These are phyloP conservation scores for Drosophila malerkotliana DNA, from an alignment of 1,140 invertebrate species.

Conservation along the genomic window DNA sequence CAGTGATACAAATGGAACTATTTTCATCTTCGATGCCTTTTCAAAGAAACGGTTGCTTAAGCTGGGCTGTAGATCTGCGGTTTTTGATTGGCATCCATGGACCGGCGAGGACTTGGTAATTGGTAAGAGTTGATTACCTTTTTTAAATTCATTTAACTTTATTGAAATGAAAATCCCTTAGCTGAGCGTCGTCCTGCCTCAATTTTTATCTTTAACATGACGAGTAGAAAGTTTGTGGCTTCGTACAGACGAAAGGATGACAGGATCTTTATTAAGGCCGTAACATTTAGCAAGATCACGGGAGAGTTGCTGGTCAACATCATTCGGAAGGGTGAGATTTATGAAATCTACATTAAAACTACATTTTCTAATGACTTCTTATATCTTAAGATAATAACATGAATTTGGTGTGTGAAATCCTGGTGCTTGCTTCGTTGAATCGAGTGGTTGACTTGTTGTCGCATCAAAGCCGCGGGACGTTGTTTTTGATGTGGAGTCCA, in stretches of 20 bases:
- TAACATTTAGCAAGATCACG: conserved; percentile 76
- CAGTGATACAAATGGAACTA: conserved; percentile 59
- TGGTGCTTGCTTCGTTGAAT: conserved; percentile 73
- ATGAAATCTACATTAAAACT: neutral
- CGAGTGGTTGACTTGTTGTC: conserved; percentile 70
- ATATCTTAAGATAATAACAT: conserved; percentile 36
- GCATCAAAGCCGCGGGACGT: conserved; percentile 53
- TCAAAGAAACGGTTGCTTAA: conserved; percentile 30
- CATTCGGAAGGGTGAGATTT: conserved; percentile 45
- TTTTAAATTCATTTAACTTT: neutral
- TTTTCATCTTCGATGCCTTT: conserved; percentile 58
- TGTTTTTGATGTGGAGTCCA: conserved; percentile 77
- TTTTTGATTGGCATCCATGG: conserved; percentile 82
- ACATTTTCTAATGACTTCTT: neutral
- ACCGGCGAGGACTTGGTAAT: conserved; percentile 66
- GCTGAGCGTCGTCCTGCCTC: conserved; percentile 63
- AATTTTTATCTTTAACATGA: conserved; percentile 68
- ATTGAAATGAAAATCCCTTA: conserved; percentile 1
- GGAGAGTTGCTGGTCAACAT: conserved; percentile 76
- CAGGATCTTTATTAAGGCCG: conserved; percentile 55
- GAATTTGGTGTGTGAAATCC: conserved; percentile 53
- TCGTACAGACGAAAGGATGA: conserved; percentile 65
- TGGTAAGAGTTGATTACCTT: conserved; percentile 44
- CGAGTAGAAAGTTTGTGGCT: conserved; percentile 65
- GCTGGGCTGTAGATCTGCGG: conserved; percentile 22